A percentile compares a stretch with the other conserved stretches of the same genome.
phyloP scores from a whole-genome alignment of 2,797 vertebrate species.

The Dermochelys coriacea region DNA sequence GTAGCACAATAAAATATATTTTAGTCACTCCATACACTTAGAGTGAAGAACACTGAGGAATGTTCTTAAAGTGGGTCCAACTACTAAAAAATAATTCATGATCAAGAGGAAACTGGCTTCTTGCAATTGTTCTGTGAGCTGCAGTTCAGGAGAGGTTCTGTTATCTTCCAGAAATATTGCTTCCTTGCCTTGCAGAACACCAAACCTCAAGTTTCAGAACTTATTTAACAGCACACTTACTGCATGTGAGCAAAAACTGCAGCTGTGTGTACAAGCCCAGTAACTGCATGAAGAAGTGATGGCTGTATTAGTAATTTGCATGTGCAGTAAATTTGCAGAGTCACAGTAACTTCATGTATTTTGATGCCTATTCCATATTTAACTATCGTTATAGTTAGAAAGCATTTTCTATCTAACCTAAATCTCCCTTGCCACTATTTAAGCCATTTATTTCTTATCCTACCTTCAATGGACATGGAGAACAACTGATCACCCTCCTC shows the following conservation, averaged over 20 bases:
- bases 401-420: neutral
- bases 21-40: fast-evolving
- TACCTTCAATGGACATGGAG: neutral
- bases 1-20: neutral
- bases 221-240: neutral
- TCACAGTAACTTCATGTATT: neutral
- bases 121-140: neutral
- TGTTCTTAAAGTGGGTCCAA: fast-evolving
- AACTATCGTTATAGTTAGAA: neutral
- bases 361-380: neutral
- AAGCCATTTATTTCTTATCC: neutral
- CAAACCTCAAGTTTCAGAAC: neutral
- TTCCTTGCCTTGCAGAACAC: slow-evolving; percentile 28
- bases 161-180: neutral
- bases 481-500: neutral
- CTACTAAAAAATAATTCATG: fast-evolving
- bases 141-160: neutral
- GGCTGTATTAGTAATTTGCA: neutral
- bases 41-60: fast-evolving
- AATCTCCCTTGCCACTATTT: neutral
- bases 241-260: fast-evolving
- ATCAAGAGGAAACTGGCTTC: neutral
- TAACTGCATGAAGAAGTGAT: neutral
- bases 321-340: neutral
- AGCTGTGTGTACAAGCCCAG: fast-evolving